Evolutionary conservation across 2,797 vertebrate species (phyloP), one percentile per base, ranked within the genome.

Genomic region (Eremophila alpestris): DNA sequence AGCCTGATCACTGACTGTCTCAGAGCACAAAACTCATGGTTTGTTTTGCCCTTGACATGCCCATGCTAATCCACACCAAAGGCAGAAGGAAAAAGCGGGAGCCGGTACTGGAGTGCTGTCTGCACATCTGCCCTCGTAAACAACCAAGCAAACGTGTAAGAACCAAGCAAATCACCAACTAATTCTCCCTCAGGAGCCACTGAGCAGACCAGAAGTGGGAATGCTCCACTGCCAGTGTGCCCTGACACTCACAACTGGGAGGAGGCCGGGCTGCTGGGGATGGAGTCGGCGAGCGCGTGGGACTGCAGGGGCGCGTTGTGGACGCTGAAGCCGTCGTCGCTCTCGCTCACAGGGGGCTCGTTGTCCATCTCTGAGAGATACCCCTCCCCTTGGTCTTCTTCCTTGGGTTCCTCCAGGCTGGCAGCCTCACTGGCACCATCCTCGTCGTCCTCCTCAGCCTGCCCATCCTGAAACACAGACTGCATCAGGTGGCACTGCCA

Each of bases 211-310:
- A 88, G 81, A 69, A 60, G 52, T 5, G 36, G 80, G 63, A 84
- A 52, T 69, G 56, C 70, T 74, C 23, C 2, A 5, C 40, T 71
- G 15, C 54, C 80, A 69, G 58, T 2, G 13, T 74, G 82, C 58
- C 89, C 52, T 56, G 82, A 97, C 97, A 99, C 99, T 98, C 97
- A 99, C 99, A 99, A 99, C 96, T 99, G 99, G 1, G 99, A 99
- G 58, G 99, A 99, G 77, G 99, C 98, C 6, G 99, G 99, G 97
- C 99, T 99, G 98, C 99, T 99, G 96, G 99, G 99, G 96, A 98
- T 99, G 87, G 99, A 99, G 98, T 99, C 99, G 3, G 99, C 98
- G 5, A 99, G 98, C 1, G 98, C 97, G 96, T 99, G 98, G 17
- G 99, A 99, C 97, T 99, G 99, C 70, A 99, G 93, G 11, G 99